Conservation (phyloP, 2,888 invertebrate genomes). For the Nasonia oneida region DNA sequence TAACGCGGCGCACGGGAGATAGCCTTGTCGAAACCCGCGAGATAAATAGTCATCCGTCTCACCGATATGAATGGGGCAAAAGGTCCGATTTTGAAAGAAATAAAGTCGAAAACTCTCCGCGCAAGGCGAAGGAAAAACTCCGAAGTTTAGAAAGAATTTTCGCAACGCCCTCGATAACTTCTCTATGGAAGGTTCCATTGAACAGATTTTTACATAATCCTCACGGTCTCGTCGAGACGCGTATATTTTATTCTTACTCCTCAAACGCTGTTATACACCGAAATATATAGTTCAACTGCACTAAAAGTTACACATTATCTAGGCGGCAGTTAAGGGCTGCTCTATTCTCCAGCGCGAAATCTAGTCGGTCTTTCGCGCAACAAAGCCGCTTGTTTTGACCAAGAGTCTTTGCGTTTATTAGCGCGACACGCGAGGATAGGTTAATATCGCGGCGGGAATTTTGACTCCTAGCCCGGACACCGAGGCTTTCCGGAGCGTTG, state of each 20-base stretch:
- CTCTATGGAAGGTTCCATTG: not conserved
- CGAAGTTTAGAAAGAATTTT: not conserved
- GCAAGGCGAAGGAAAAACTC: not conserved
- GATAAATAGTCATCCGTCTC: not conserved
- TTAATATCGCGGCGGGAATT: not conserved
- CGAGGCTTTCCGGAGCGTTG: not conserved
- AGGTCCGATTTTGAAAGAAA: not conserved
- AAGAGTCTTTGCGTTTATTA: not conserved
- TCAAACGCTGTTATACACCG: not conserved
- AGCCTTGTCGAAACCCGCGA: not conserved
- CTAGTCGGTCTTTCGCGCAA: not conserved
- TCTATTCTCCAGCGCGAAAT: not conserved
- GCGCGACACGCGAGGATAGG: not conserved
- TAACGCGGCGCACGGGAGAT: not conserved
- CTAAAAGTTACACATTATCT: not conserved
- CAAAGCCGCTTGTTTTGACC: slow-evolving; percentile 3
- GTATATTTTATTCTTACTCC: not conserved
- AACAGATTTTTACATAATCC: too few relatives aligned
- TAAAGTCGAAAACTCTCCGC: not conserved
- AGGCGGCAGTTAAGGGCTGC: not conserved
- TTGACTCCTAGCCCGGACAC: not conserved
- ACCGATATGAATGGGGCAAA: not conserved
- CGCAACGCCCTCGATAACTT: not conserved
- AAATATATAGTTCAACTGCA: not conserved
- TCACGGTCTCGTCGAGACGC: not conserved